Conservation (phyloP, 2,797 vertebrate genomes). For the Xenops minutus region DNA sequence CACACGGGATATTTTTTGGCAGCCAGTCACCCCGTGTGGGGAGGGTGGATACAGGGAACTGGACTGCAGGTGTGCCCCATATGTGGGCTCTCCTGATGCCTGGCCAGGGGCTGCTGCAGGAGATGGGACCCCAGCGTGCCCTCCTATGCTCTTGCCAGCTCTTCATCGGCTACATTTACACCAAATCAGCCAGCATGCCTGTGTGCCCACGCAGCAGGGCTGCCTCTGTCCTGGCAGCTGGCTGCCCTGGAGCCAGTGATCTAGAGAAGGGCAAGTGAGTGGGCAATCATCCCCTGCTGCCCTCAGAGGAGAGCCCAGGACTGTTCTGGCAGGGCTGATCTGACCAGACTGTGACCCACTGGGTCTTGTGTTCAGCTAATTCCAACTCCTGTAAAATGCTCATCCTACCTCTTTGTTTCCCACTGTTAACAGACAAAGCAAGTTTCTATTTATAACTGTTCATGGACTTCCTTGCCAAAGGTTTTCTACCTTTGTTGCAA, state of each 20-base stretch:
- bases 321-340: too few species aligned
- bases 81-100: not conserved
- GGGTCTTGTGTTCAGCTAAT: not conserved
- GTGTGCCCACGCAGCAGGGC: rapidly evolving
- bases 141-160: not conserved
- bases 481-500: not conserved
- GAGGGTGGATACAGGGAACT: not conserved
- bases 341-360: not conserved
- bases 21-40: rapidly evolving
- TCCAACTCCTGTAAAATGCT: not conserved
- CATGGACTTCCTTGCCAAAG: not conserved
- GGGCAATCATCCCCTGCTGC: not conserved
- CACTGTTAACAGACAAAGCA: not conserved
- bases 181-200: rapidly evolving
- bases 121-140: rapidly evolving
- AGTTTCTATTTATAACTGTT: not conserved
- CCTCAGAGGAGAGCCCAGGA: rapidly evolving
- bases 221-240: not conserved
- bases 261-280: not conserved
- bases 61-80: not conserved
- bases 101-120: not conserved
- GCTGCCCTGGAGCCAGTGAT: too few species aligned
- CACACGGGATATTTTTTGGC: not conserved
- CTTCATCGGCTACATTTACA: not conserved
- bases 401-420: not conserved